Evolutionary conservation across 1,140 invertebrate genomes (phyloP).

Genomic region (Phthorimaea operculella): DNA sequence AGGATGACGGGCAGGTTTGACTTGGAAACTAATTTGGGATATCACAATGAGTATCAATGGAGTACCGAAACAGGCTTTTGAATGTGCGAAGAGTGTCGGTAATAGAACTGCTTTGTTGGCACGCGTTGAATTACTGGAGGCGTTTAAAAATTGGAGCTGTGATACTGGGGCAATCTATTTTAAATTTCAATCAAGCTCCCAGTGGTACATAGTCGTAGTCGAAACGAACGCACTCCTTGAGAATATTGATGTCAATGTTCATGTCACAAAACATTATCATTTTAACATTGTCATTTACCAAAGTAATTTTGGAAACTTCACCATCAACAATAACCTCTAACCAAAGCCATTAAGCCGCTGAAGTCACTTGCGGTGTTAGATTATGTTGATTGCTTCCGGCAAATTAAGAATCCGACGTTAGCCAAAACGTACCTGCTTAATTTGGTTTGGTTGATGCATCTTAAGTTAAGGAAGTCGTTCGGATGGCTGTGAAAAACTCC

Average conservation of each 20-base stretch:
- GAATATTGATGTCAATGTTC: too few relatives aligned
- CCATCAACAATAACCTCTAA: too few relatives aligned
- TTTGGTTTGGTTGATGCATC: conserved; percentile 20
- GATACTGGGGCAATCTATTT: too few relatives aligned
- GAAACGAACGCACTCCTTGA: too few relatives aligned
- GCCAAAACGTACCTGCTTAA: neutral
- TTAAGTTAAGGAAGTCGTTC: conserved; percentile 32
- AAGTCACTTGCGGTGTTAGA: too few relatives aligned
- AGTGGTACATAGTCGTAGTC: too few relatives aligned
- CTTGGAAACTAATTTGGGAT: conserved; percentile 65
- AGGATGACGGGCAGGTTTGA: conserved; percentile 58
- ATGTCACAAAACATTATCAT: too few relatives aligned
- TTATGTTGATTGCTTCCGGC: conserved; percentile 16
- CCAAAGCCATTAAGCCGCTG: too few relatives aligned
- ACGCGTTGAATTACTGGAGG: conserved; percentile 29
- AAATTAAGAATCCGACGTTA: conserved; percentile 7
- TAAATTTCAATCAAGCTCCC: too few relatives aligned
- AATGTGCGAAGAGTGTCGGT: conserved; percentile 46
- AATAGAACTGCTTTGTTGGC: conserved; percentile 38
- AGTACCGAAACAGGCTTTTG: conserved; percentile 58
- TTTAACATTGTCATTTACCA: too few relatives aligned
- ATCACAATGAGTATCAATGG: conserved; percentile 64
- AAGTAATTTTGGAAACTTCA: too few relatives aligned
- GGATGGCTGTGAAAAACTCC: conserved; percentile 49
- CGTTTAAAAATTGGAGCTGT: too few relatives aligned